Conservation (phyloP, 2,113 vertebrate genomes). For the Holacanthus passer region DNA sequence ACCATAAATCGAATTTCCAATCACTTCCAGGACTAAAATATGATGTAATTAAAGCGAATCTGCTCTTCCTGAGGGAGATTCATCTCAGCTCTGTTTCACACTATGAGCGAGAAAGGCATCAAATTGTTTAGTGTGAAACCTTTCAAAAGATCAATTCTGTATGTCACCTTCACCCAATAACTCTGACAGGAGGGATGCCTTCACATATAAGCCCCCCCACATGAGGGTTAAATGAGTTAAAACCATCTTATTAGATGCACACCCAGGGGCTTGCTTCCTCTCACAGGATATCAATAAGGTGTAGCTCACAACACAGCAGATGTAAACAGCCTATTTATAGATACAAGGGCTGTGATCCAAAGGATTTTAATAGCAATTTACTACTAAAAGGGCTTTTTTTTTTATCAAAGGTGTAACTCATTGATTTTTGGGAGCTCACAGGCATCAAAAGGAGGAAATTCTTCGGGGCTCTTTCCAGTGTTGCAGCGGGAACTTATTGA, state of each 20-base stretch:
- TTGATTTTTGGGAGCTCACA: conserved; percentile 8
- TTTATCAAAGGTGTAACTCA: conserved; percentile 1
- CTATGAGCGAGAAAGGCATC: neutral
- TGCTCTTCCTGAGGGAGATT: conserved; percentile 18
- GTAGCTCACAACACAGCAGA: conserved; percentile 38
- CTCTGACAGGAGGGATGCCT: conserved; percentile 39
- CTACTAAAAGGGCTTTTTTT: neutral
- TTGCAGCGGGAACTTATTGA: conserved; percentile 9
- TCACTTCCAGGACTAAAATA: conserved; percentile 64
- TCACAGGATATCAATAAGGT: conserved; percentile 53
- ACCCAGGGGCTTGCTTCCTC: conserved; percentile 39
- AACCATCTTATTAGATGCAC: conserved; percentile 36
- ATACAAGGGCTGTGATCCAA: conserved; percentile 12
- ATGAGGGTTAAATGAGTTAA: conserved; percentile 56
- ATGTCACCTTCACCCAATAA: conserved; percentile 15
- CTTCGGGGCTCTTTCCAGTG: neutral
- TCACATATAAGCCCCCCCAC: conserved; percentile 31
- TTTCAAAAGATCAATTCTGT: conserved; percentile 46
- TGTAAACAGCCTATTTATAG: conserved; percentile 46
- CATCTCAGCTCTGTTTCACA: neutral
- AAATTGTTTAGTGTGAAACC: conserved; percentile 18
- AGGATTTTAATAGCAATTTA: conserved; percentile 31
- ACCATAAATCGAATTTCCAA: conserved; percentile 58
- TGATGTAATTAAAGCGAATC: conserved; percentile 56
- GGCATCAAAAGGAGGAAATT: neutral